phyloP scores from a whole-genome alignment of 2,797 vertebrate genomes.

The Takifugu rubripes region DNA sequence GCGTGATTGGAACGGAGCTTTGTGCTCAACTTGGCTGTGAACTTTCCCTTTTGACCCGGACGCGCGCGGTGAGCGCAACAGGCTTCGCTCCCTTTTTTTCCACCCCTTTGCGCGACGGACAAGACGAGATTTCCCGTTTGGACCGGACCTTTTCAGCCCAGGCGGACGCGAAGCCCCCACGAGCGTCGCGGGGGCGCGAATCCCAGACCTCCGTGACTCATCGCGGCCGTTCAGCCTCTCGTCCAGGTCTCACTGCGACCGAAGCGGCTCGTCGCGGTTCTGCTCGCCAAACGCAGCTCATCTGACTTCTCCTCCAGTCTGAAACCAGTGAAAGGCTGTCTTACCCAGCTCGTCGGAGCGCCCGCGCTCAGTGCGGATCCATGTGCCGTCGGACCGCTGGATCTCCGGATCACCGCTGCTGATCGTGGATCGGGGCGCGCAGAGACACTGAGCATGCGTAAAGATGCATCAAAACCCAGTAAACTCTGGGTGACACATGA shows the following conservation, averaged over 20 bases:
- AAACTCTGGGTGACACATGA: not conserved
- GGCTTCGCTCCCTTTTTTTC: too few relatives aligned
- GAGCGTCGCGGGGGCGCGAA: not conserved
- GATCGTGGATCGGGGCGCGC: slow-evolving; percentile 24
- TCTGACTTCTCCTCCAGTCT: not conserved
- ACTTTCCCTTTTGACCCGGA: too few relatives aligned
- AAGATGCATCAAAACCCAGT: not conserved
- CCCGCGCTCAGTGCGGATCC: slow-evolving; percentile 47
- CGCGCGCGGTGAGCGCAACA: too few relatives aligned
- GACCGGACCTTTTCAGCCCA: not conserved
- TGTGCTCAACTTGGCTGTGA: too few relatives aligned
- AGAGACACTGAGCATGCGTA: slow-evolving; percentile 58
- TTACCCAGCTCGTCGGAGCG: slow-evolving; percentile 51
- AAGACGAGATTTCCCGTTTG: not conserved
- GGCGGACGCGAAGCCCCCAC: not conserved
- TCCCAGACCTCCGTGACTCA: slow-evolving; percentile 38
- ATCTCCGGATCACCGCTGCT: slow-evolving; percentile 27
- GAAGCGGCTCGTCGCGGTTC: slow-evolving; percentile 8
- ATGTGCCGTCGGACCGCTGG: slow-evolving; percentile 35
- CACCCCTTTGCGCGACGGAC: not conserved
- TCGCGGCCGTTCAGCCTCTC: slow-evolving; percentile 23
- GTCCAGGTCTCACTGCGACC: not conserved
- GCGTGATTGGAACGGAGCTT: too few relatives aligned
- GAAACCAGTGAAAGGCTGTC: slow-evolving; percentile 11
- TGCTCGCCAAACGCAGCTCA: too few relatives aligned